Base-by-base conservation (phyloP, 2,888 invertebrate species). In the Amphipoea lucens region DNA sequence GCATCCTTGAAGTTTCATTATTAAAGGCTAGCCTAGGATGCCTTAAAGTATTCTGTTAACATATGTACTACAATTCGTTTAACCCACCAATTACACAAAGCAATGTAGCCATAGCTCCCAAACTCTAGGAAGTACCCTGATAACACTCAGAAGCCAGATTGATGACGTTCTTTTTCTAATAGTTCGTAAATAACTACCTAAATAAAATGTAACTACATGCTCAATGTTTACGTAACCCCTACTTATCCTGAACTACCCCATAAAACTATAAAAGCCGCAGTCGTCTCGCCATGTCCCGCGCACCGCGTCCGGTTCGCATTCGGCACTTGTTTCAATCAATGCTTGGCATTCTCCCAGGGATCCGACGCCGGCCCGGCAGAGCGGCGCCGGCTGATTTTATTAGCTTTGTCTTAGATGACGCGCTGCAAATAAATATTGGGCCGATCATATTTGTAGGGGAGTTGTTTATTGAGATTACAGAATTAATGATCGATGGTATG, bases 271-370 rank as follows among this genome's bases (percentile, higher is more conserved):
- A 66, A 78, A 54, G 17, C 69, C 65, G 51, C 75, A 74, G 68
- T 57, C 40, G 65, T 42, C 57, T 60, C 29, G 42, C 51, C 54
- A n/a, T 65, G 66, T 51, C 57, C 72, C 45, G 60, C 11, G 71
- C 40, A 20, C 71, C 71, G 81, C 40, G 65, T 45, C 42, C 68
- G 14, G 23, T n/a, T 65, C 57, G 70, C 73, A 45, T 71, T 79
- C 71, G 71, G 71, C 62, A 69, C 75, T 84, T 76, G 78, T 82
- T 84, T 74, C 94, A 94, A 95, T 95, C 94, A 94, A 94, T 94
- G 89, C 89, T 92, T 95, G 95, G 95, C 95, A 94, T 82, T 81
- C 87, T 79, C 92, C 95, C 95, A 95, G 89, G 65, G 66, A 48
- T 5, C 45, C 42, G 36, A 9, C 71, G 54, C 36, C 76, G 60